Percentiles rank a stretch among this genome's conserved stretches.
phyloP scores from a whole-genome alignment of 2,797 vertebrate species.

The Apogon hyalosoma region DNA sequence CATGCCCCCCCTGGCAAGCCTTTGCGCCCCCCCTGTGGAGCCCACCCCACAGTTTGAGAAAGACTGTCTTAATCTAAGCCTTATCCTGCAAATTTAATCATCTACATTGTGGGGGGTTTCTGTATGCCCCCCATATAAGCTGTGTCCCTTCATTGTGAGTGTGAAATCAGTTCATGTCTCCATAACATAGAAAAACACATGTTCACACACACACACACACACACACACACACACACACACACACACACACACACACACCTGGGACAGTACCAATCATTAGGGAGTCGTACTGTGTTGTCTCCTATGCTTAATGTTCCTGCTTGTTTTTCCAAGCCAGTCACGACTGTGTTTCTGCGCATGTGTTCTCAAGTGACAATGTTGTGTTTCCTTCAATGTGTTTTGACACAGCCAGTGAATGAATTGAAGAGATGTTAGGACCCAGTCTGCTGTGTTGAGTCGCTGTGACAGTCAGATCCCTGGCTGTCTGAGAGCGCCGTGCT shows the following conservation, averaged over 20 bases:
- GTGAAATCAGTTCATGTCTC: no score
- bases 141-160: no score
- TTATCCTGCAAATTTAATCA: no score
- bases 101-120: no score
- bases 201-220: constrained; percentile 10
- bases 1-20: no score
- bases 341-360: constrained; percentile 16
- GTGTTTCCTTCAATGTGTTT: constrained; percentile 34
- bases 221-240: constrained; percentile 19
- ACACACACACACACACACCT: no score
- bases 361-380: constrained; percentile 37
- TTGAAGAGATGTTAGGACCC: constrained; percentile 27
- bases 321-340: constrained; percentile 25
- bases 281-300: constrained; percentile 36
- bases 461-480: constrained; percentile 52
- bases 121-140: no score
- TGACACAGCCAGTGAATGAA: constrained; percentile 30
- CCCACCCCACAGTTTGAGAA: no score
- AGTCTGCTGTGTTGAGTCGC: constrained; percentile 33
- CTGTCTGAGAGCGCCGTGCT: constrained; percentile 47
- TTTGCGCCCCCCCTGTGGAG: no score
- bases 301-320: constrained; percentile 25
- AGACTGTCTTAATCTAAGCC: no score
- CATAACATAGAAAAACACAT: no score
- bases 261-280: constrained; percentile 39